phyloP scores from a whole-genome alignment of 2,113 vertebrate species.

The human (Homo sapiens) region GRCh38 chr2:20439501-20440000 shows the following conservation, averaged over 20 bases:
- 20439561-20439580: not conserved
- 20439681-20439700: not conserved
- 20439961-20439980: not conserved
- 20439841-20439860: not conserved
- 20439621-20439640: rapidly evolving
- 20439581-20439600: rapidly evolving
- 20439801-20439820: not conserved
- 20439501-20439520: not conserved
- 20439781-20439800: not conserved
- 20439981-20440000: no score
- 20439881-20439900: not conserved
- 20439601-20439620: not conserved
- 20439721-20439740: not conserved
- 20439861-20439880: not conserved
- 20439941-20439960: not conserved
- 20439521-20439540: not conserved
- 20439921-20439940: not conserved
- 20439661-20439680: not conserved
- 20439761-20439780: not conserved
- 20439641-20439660: not conserved
- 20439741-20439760: not conserved
- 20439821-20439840: rapidly evolving
- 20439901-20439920: not conserved
- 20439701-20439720: not conserved
- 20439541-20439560: not conserved